A percentile compares a stretch with the other conserved stretches of the same genome.
Conservation (phyloP, 2,113 vertebrate genomes). For the Geococcyx californianus region DNA sequence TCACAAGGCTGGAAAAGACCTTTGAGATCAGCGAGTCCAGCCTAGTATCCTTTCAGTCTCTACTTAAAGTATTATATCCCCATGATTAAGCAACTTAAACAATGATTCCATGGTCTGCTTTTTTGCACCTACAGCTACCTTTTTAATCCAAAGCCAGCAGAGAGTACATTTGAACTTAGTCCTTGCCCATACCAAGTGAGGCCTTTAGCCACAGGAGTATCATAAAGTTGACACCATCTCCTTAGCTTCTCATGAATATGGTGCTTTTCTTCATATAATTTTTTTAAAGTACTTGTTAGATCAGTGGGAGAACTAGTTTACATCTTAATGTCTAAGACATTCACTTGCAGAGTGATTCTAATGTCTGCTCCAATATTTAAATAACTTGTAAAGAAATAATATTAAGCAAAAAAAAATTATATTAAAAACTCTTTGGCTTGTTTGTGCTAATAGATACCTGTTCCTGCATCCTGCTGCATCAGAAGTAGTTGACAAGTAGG, state of each 20-base stretch:
- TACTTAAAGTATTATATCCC: neutral
- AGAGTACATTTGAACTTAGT: neutral
- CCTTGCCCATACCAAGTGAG: neutral
- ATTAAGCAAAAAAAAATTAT: neutral
- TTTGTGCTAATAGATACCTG: neutral
- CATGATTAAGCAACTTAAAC: neutral
- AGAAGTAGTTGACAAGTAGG: too few relatives aligned
- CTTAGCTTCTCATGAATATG: neutral
- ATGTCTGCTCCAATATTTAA: neutral
- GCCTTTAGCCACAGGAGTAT: neutral
- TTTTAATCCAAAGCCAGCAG: neutral
- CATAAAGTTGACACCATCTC: neutral
- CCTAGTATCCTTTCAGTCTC: neutral
- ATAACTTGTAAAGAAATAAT: neutral
- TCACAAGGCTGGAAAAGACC: too few relatives aligned
- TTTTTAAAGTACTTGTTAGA: neutral
- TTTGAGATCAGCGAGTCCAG: too few relatives aligned
- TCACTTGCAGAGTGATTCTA: neutral
- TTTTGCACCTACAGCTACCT: neutral
- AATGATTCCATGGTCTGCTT: neutral
- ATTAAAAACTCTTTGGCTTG: fast-evolving
- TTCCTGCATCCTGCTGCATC: neutral
- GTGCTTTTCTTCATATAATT: neutral
- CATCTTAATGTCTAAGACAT: neutral
- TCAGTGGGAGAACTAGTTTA: neutral